Conservation (phyloP, 35 echinoderm and acorn worm species). For the Lytechinus variegatus region DNA sequence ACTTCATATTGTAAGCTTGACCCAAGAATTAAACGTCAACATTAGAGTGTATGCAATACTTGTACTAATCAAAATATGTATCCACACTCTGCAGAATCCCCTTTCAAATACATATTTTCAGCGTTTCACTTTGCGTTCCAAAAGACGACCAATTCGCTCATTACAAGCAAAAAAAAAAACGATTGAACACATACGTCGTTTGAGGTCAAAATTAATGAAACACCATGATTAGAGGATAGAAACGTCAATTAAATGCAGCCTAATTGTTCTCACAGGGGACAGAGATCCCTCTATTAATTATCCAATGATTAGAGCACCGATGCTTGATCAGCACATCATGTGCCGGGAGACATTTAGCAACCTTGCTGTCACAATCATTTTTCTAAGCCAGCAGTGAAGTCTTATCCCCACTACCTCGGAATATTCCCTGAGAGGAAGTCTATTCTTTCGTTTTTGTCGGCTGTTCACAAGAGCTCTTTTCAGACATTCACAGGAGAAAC, state of each 20-base stretch:
- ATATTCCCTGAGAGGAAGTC: background rate
- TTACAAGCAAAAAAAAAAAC: too few relatives aligned
- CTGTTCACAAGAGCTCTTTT: background rate
- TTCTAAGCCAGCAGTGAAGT: background rate
- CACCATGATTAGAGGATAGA: too few relatives aligned
- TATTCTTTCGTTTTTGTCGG: background rate
- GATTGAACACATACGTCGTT: too few relatives aligned
- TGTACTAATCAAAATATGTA: too few relatives aligned
- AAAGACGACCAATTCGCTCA: too few relatives aligned
- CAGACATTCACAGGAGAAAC: background rate
- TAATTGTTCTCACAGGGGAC: background rate
- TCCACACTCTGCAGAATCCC: too few relatives aligned
- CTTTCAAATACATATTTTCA: too few relatives aligned
- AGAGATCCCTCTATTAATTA: conserved; percentile 3
- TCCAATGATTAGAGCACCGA: background rate
- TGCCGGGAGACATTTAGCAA: background rate
- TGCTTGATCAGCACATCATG: background rate
- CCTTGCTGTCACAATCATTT: background rate
- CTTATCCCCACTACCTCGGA: background rate
- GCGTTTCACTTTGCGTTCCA: too few relatives aligned
- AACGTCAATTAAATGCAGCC: background rate
- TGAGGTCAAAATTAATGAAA: too few relatives aligned
- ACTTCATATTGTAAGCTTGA: too few relatives aligned
- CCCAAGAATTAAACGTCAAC: too few relatives aligned
- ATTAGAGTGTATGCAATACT: too few relatives aligned